Percentiles rank a stretch among this genome's conserved stretches.
These are phyloP conservation scores for Austrolebias charrua DNA, from an alignment of 2,797 vertebrate species.

Conservation along the genomic window DNA sequence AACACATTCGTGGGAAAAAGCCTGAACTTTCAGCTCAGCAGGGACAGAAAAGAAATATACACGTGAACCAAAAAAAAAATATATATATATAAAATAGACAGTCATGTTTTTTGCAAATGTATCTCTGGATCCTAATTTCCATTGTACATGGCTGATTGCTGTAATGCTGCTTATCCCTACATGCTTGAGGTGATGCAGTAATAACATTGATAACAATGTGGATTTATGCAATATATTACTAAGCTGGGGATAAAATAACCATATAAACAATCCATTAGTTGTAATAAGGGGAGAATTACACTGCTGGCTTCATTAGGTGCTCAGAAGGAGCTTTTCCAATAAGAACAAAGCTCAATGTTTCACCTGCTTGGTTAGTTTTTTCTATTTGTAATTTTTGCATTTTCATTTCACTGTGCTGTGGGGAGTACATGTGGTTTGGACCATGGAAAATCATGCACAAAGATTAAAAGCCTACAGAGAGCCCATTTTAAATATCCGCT, in stretches of 20 bases:
- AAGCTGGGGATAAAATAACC: constrained; percentile 35
- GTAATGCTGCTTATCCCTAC: constrained; percentile 35
- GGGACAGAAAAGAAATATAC: constrained; percentile 20
- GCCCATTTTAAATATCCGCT: not conserved
- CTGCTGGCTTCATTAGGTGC: constrained; percentile 48
- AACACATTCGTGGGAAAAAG: constrained; percentile 71
- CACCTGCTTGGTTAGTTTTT: constrained; percentile 46
- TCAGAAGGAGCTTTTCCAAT: constrained; percentile 38
- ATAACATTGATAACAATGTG: constrained; percentile 39
- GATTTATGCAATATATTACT: constrained; percentile 32
- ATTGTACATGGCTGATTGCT: constrained; percentile 22
- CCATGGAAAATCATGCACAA: constrained; percentile 3
- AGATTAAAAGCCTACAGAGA: constrained; percentile 2
- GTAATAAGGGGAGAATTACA: constrained; percentile 42
- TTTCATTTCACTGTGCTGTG: constrained; percentile 24
- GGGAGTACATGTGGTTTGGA: constrained; percentile 30
- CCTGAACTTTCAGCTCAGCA: constrained; percentile 60
- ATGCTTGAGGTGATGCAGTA: constrained; percentile 39
- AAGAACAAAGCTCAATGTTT: constrained; percentile 27
- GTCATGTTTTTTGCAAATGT: constrained; percentile 15
- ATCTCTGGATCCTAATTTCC: constrained; percentile 22
- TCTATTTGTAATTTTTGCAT: constrained; percentile 22
- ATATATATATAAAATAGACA: too few relatives aligned
- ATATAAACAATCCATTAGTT: constrained; percentile 57
- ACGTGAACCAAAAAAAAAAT: constrained; percentile 30